phyloP scores from a whole-genome alignment of 2,113 vertebrate genomes.

The Capreolus pygargus region DNA sequence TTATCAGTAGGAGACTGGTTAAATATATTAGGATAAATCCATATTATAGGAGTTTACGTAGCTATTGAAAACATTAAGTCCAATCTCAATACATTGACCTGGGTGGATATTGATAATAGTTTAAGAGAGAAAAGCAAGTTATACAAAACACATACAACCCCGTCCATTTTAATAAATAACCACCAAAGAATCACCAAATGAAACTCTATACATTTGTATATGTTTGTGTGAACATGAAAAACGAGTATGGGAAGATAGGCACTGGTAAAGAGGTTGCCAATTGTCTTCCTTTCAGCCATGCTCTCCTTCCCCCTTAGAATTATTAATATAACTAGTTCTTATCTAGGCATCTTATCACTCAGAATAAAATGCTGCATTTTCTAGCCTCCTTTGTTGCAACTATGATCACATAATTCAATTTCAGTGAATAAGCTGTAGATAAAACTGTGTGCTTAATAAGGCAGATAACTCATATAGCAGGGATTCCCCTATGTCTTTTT shows the following conservation, averaged over 20 bases:
- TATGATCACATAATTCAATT: neutral
- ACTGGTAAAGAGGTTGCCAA: neutral
- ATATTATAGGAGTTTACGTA: neutral
- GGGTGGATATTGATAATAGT: neutral
- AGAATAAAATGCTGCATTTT: neutral
- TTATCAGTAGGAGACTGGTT: neutral
- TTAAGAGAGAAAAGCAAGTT: neutral
- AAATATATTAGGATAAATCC: constrained; percentile 5
- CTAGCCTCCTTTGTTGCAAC: neutral
- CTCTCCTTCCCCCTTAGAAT: neutral
- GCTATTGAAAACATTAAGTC: constrained; percentile 8
- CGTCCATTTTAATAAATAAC: neutral
- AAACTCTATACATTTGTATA: neutral
- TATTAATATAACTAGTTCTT: neutral
- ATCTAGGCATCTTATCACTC: neutral
- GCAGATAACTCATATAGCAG: neutral
- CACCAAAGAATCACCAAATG: neutral
- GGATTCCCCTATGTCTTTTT: neutral
- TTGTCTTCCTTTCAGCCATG: neutral
- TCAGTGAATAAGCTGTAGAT: neutral
- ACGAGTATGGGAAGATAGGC: neutral
- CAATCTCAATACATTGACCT: neutral
- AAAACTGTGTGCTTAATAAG: neutral
- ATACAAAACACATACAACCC: neutral
- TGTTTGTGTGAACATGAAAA: neutral